phyloP scores from a whole-genome alignment of 2,113 vertebrate species.

The Pycnonotus jocosus region DNA sequence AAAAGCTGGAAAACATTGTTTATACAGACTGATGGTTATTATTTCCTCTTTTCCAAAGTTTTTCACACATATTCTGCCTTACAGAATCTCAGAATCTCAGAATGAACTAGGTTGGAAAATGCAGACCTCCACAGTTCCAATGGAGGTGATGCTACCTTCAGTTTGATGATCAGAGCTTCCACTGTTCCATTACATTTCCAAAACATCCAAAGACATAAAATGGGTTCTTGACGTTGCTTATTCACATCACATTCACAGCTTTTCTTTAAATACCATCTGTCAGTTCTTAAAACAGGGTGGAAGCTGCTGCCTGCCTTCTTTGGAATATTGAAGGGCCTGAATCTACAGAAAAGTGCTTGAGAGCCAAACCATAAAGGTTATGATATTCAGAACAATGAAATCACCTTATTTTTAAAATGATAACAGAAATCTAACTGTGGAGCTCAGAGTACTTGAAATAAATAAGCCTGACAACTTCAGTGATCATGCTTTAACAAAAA shows the following conservation, averaged over 20 bases:
- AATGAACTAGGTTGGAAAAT: neutral
- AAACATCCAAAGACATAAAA: neutral
- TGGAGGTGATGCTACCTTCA: neutral
- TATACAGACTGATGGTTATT: neutral
- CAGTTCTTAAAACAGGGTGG: neutral
- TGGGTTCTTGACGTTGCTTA: neutral
- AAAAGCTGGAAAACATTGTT: neutral
- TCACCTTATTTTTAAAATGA: neutral
- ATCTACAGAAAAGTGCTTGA: neutral
- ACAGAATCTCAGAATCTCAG: neutral
- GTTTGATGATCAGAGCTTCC: neutral
- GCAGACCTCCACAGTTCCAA: neutral
- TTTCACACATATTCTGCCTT: neutral
- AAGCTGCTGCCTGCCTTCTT: neutral
- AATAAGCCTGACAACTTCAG: neutral
- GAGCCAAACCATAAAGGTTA: neutral
- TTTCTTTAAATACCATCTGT: neutral
- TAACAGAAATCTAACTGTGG: neutral
- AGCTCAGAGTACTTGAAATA: neutral
- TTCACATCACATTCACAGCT: neutral
- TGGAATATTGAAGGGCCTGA: neutral
- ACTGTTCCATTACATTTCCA: neutral
- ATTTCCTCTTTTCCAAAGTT: neutral
- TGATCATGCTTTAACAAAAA: neutral
- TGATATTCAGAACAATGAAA: neutral